Conservation (phyloP, 1,140 invertebrate species). For the Drosophila nigromelanica region DNA sequence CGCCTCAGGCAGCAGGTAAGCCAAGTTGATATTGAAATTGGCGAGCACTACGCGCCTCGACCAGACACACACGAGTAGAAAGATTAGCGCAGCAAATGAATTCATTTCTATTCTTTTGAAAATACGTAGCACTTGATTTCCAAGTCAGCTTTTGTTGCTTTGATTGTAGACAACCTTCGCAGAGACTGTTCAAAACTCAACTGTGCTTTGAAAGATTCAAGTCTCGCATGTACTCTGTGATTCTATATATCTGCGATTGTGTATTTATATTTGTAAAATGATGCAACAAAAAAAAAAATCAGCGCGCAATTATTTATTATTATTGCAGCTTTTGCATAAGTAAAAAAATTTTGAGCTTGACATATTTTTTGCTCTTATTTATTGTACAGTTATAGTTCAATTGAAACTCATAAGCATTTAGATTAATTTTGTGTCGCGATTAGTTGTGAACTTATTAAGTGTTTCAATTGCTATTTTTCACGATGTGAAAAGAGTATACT, state of each 20-base stretch:
- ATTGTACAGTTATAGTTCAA: constrained; percentile 8
- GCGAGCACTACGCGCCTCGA: neutral
- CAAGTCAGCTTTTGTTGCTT: neutral
- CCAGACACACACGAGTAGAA: neutral
- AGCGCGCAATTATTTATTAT: constrained; percentile 6
- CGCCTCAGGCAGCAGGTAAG: constrained; percentile 50
- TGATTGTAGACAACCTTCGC: constrained; percentile 10
- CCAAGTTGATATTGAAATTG: too few relatives aligned
- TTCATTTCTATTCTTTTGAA: constrained; percentile 13
- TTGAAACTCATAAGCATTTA: neutral
- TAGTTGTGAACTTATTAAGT: too few relatives aligned
- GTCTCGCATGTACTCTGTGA: neutral
- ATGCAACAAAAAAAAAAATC: neutral
- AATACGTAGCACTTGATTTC: neutral
- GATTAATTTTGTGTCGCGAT: neutral
- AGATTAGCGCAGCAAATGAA: neutral
- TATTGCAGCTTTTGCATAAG: neutral
- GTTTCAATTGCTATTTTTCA: too few relatives aligned
- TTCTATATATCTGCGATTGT: too few relatives aligned
- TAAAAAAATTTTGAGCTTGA: too few relatives aligned
- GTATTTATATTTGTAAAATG: too few relatives aligned
- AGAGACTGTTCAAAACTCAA: neutral
- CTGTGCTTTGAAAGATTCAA: neutral
- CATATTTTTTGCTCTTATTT: constrained; percentile 1
- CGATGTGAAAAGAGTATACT: too few relatives aligned